Evolutionary conservation across 2,797 vertebrate species (phyloP).

Genomic region (Tokudaia tokunoshimensis): DNA sequence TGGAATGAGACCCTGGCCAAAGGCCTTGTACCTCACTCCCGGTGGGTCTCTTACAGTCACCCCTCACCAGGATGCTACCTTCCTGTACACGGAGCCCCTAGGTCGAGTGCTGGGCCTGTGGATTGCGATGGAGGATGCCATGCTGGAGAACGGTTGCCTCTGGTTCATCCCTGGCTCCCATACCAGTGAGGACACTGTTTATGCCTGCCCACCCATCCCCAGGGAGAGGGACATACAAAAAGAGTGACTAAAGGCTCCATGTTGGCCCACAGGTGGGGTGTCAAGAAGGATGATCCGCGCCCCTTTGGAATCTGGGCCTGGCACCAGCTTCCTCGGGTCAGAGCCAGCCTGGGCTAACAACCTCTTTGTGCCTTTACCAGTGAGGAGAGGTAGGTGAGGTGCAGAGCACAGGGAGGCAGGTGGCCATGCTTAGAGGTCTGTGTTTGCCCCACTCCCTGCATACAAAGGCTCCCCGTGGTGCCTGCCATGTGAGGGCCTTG

Average conservation of each 20-base stretch:
- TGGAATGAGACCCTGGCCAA: neutral
- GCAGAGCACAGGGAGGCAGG: neutral
- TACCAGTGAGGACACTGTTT: constrained; percentile 87
- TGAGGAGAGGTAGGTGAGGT: constrained; percentile 91
- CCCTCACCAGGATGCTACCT: constrained; percentile 96
- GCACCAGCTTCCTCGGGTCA: constrained; percentile 92
- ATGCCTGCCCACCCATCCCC: neutral
- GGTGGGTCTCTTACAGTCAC: constrained; percentile 87
- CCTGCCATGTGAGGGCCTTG: neutral
- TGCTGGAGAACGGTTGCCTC: constrained; percentile 93
- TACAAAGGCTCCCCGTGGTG: neutral
- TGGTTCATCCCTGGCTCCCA: constrained; percentile 98
- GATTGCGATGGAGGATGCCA: constrained; percentile 96
- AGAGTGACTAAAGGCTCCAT: neutral
- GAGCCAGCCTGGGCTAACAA: constrained; percentile 88
- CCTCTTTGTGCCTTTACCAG: constrained; percentile 91
- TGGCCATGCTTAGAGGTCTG: neutral
- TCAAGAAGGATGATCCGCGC: constrained; percentile 93
- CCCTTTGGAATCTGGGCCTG: constrained; percentile 87
- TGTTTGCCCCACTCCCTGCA: neutral
- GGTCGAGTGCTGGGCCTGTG: constrained; percentile 94
- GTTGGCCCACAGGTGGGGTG: constrained; percentile 90
- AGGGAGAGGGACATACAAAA: neutral
- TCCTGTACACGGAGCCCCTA: constrained; percentile 96
- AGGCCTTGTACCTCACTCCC: neutral